Conservation (phyloP, 2,113 vertebrate genomes). For the Chinchilla lanigera region DNA sequence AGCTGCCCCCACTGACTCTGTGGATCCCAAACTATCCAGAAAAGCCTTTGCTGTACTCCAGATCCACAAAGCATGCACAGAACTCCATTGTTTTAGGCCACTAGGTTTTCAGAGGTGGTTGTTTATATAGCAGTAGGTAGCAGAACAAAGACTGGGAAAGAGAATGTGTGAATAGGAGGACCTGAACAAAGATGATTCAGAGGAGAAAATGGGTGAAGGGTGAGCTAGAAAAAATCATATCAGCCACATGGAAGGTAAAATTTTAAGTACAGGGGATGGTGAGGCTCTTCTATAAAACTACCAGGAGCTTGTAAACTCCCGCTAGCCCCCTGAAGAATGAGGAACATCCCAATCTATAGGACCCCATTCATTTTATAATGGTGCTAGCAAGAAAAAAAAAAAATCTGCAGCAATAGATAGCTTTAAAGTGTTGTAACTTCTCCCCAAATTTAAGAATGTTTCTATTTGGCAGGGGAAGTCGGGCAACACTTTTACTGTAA, state of each 20-base stretch:
- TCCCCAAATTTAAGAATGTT: not conserved
- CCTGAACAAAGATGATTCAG: not conserved
- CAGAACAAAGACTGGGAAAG: not conserved
- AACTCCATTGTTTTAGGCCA: not conserved
- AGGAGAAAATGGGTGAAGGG: not conserved
- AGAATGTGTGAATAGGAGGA: not conserved
- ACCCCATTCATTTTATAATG: not conserved
- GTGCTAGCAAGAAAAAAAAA: slow-evolving; percentile 30
- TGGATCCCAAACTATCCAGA: not conserved
- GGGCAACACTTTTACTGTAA: not conserved
- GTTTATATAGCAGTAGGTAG: not conserved
- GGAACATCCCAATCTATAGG: not conserved
- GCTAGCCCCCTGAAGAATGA: not conserved
- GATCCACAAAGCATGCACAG: not conserved
- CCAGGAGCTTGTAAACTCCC: not conserved
- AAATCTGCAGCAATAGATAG: not conserved
- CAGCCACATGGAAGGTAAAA: not conserved
- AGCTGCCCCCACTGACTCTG: not conserved
- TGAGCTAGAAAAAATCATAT: not conserved
- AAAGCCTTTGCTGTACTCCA: not conserved
- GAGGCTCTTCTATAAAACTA: not conserved
- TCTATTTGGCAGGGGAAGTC: not conserved
- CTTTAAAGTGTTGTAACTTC: not conserved
- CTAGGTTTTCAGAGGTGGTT: not conserved
- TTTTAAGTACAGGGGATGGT: not conserved